Percentiles rank a stretch among this genome's conserved stretches.
These are phyloP conservation scores for Aphelenchoides fujianensis DNA, from an alignment of 1,140 invertebrate genomes.

Conservation along the genomic window DNA sequence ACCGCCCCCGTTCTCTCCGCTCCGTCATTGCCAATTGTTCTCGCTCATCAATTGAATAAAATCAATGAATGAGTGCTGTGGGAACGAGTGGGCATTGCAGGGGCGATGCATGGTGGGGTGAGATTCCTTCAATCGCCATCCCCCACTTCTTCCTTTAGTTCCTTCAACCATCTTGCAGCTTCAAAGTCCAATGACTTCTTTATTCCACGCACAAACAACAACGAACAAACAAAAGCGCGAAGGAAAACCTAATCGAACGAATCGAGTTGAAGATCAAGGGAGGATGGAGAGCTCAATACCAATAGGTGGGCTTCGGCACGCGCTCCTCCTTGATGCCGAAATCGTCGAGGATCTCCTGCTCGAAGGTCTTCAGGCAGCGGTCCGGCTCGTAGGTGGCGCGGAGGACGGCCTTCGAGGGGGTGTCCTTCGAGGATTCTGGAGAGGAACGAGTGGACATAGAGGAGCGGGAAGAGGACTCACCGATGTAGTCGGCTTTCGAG, in stretches of 20 bases:
- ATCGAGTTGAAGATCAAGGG: no score
- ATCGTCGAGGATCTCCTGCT: constrained; percentile 55
- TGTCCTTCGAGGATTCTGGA: constrained; percentile 48
- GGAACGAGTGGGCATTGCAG: no score
- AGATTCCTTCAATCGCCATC: no score
- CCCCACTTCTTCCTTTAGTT: no score
- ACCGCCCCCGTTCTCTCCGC: background rate
- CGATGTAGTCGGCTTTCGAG: constrained; percentile 47
- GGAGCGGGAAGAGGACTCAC: constrained; percentile 25
- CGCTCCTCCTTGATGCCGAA: constrained; percentile 2
- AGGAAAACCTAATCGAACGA: background rate
- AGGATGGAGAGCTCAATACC: background rate
- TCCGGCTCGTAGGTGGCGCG: constrained; percentile 62
- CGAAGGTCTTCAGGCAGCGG: constrained; percentile 61
- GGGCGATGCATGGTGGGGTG: no score
- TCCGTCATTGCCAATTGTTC: background rate
- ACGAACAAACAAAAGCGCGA: background rate
- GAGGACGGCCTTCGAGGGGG: constrained; percentile 33
- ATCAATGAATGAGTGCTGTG: no score
- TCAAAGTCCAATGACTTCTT: no score
- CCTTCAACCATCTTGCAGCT: no score
- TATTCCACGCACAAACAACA: no score
- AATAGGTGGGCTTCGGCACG: constrained; percentile 3
- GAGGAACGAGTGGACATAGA: constrained; percentile 19
- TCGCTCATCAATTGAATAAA: background rate